phyloP scores from a whole-genome alignment of 2,113 vertebrate genomes.

The Triplophysa tibetana region DNA sequence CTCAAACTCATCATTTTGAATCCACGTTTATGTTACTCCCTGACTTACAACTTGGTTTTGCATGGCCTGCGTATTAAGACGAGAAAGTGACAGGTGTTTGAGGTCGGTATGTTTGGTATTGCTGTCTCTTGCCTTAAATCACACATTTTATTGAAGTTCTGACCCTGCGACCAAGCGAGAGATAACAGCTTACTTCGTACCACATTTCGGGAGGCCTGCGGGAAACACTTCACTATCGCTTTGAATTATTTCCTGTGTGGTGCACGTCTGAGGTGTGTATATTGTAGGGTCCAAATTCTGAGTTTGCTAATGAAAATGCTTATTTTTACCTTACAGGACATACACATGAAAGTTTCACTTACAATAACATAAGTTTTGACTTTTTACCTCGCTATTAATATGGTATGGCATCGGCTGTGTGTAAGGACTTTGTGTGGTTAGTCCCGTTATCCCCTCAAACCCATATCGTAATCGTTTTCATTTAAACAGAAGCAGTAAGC shows the following conservation, averaged over 20 bases:
- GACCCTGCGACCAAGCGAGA: not conserved
- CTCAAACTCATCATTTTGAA: conserved; percentile 24
- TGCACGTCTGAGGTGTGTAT: not conserved
- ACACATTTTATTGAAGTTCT: not conserved
- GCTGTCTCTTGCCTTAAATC: not conserved
- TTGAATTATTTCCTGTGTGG: not conserved
- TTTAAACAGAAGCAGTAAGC: conserved; percentile 46
- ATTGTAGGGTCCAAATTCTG: not conserved
- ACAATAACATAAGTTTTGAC: no score
- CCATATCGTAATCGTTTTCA: conserved; percentile 59
- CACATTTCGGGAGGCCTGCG: not conserved
- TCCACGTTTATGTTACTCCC: conserved; percentile 54
- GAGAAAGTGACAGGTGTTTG: not conserved
- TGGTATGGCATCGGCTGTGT: not conserved
- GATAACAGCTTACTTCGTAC: not conserved
- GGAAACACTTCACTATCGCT: not conserved
- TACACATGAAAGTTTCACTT: not conserved
- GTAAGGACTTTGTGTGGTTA: conserved; percentile 63
- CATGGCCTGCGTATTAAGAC: not conserved
- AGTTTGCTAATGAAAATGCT: not conserved
- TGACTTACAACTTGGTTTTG: not conserved
- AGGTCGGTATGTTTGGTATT: not conserved
- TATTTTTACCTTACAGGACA: not conserved
- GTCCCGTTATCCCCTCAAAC: conserved; percentile 61
- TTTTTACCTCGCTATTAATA: no score